phyloP scores from a whole-genome alignment of 2,797 vertebrate species.

The Chelon labrosus region DNA sequence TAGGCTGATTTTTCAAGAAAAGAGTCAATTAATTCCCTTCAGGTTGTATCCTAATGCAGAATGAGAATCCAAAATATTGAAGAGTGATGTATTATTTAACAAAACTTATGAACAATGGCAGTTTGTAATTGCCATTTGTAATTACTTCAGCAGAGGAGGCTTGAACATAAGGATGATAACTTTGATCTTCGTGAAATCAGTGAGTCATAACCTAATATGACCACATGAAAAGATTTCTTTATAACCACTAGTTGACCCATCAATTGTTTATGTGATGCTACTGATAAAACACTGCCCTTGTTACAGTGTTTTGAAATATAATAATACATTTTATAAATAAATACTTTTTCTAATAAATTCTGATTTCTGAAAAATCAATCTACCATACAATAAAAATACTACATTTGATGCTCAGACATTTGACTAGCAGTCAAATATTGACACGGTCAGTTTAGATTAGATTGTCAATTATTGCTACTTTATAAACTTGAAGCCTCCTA shows the following conservation, averaged over 20 bases:
- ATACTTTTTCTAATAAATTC: not conserved
- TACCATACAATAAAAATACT: too few relatives aligned
- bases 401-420: too few relatives aligned
- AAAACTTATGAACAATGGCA: not conserved
- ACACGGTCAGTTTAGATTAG: not conserved
- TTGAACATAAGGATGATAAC: slow-evolving; percentile 14
- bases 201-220: slow-evolving; percentile 12
- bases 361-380: not conserved
- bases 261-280: not conserved
- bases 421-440: not conserved
- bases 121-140: not conserved
- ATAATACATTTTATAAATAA: too few relatives aligned
- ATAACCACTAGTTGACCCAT: not conserved
- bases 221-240: slow-evolving; percentile 28
- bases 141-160: not conserved
- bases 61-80: not conserved
- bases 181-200: not conserved
- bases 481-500: too few relatives aligned
- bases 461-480: too few relatives aligned
- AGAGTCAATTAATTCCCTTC: not conserved
- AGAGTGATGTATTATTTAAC: not conserved
- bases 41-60: not conserved
- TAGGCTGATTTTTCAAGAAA: not conserved
- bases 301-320: not conserved
- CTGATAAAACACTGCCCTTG: not conserved